Conservation (phyloP, 2,113 vertebrate species). For the Condylura cristata region DNA sequence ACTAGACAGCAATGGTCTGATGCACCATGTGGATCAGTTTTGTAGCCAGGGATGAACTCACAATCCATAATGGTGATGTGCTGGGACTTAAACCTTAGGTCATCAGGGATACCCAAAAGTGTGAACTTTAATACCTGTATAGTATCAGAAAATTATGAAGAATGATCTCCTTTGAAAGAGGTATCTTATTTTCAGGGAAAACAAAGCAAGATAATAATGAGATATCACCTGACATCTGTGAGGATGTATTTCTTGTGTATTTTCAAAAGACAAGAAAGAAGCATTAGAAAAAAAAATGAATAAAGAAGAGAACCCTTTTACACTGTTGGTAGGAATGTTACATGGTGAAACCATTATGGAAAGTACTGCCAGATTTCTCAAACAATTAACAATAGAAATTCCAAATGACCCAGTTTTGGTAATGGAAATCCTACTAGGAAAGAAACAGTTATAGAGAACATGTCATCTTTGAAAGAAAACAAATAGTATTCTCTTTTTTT, state of each 20-base stretch:
- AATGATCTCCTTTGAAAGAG: background rate
- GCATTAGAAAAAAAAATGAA: background rate
- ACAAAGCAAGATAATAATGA: background rate
- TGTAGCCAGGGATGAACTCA: too few relatives aligned
- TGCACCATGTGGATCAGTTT: too few relatives aligned
- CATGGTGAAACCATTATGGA: background rate
- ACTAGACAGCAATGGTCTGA: too few relatives aligned
- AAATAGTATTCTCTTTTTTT: background rate
- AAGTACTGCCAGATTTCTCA: too few relatives aligned
- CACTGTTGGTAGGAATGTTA: background rate
- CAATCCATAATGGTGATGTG: too few relatives aligned
- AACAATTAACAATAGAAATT: too few relatives aligned
- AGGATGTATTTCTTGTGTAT: too few relatives aligned
- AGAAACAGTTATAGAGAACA: background rate
- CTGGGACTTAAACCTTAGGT: too few relatives aligned
- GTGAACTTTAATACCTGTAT: background rate
- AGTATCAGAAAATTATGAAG: background rate
- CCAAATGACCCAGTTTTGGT: background rate
- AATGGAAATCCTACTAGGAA: background rate
- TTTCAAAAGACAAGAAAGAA: background rate
- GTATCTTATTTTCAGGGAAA: background rate
- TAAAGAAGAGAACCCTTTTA: background rate
- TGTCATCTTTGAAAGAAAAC: background rate
- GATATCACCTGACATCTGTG: background rate
- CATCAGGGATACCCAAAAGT: too few relatives aligned